phyloP scores from a whole-genome alignment of 2,888 invertebrate species.

The Diadegma fenestrale region DNA sequence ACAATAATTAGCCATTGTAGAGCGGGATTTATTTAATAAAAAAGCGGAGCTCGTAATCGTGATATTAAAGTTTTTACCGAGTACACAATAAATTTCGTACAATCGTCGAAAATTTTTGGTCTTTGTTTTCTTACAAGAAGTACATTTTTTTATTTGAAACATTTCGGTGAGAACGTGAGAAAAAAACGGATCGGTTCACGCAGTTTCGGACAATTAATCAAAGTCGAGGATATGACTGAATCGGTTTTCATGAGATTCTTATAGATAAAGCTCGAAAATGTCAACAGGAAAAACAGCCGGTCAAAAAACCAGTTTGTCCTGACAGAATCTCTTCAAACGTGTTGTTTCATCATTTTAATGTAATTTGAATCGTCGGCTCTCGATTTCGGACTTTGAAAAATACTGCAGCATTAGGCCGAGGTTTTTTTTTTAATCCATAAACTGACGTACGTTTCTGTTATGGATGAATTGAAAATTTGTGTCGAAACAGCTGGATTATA shows the following conservation, averaged over 20 bases:
- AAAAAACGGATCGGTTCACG: not conserved
- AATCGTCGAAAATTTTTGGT: not conserved
- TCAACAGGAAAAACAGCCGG: not conserved
- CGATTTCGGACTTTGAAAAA: not conserved
- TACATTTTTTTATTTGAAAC: not conserved
- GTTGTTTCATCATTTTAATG: constrained; percentile 23
- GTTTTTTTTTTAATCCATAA: not conserved
- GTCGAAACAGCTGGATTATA: constrained; percentile 61
- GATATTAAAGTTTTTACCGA: not conserved
- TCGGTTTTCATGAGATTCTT: not conserved
- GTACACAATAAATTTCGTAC: not conserved
- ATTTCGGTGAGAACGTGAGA: not conserved
- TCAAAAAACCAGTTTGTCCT: not conserved
- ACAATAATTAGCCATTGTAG: not conserved
- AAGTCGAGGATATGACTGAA: not conserved
- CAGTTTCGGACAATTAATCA: not conserved
- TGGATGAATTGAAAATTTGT: constrained; percentile 28
- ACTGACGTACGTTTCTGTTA: not conserved
- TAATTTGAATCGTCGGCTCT: not conserved
- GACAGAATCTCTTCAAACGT: constrained; percentile 35
- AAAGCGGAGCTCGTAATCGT: not conserved
- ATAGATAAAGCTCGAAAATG: not conserved
- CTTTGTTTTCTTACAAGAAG: not conserved
- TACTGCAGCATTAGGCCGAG: not conserved
- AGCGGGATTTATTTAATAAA: not conserved